Conservation (phyloP, 2,888 invertebrate genomes). For the Lamproptera curius region DNA sequence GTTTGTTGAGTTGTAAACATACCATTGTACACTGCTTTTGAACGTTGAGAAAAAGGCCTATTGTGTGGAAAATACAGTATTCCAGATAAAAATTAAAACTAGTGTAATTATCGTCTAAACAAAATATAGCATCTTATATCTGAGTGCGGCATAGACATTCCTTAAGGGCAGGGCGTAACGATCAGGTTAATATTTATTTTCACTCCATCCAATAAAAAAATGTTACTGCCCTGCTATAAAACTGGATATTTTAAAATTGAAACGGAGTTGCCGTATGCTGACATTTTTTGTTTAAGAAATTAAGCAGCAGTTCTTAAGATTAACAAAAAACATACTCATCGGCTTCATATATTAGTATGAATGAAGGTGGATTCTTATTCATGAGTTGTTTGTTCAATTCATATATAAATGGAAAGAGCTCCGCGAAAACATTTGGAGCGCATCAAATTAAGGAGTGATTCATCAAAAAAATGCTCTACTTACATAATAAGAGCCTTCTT, state of each 20-base stretch:
- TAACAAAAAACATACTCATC: too few species aligned
- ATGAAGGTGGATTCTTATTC: background rate
- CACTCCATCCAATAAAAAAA: background rate
- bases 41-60: too few species aligned
- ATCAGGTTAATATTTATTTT: background rate
- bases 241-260: background rate
- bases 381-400: background rate
- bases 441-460: constrained; percentile 14
- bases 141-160: too few species aligned
- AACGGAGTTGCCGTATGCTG: too few species aligned
- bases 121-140: too few species aligned
- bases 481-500: constrained; percentile 41
- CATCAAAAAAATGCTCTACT: constrained; percentile 54
- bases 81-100: too few species aligned
- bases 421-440: constrained; percentile 16
- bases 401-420: constrained; percentile 5
- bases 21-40: too few species aligned
- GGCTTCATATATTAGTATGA: too few species aligned
- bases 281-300: background rate
- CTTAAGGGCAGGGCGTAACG: background rate
- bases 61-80: too few species aligned
- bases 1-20: too few species aligned
- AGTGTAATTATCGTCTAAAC: too few species aligned
- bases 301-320: background rate
- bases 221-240: background rate